Base-by-base conservation (phyloP, 2,888 invertebrate species). In the Mellilla xanthometata region DNA sequence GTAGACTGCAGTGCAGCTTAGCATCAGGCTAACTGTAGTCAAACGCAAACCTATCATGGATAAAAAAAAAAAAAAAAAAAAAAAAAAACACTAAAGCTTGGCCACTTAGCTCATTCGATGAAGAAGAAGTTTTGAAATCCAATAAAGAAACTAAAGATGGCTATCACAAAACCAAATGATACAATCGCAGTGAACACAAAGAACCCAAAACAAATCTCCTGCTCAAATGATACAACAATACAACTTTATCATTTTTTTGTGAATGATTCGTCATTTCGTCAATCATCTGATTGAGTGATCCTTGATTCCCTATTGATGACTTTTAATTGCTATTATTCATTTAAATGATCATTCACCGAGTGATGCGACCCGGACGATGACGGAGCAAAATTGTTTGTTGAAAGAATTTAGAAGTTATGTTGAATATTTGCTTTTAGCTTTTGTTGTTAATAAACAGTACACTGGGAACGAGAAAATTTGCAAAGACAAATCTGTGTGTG, bases 321-420 rank as follows among this genome's bases (percentile, higher is more conserved):
- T 65, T 70, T 64, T 74, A 72, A 76, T 76, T 74, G 69, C 65
- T 67, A 61, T 68, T 62, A 70, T 74, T 72, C 65, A 64, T 60
- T 60, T 62, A 31, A 39, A 39, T 39, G 24, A 30, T 27, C 24
- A n/a, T 30, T 36, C 29, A 39, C 24, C 63, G 61, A 70, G 67
- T 67, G 65, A 62, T 56, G 68, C 67, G 44, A 44, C 58, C 66
- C 71, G 54, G 51, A 58, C 40, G 39, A 56, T 72, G 70, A 68
- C n/a, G 42, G 64, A 63, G 62, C 62, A 49, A 34, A 28, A 23
- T 33, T 15, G 24, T 39, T 39, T 45, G 35, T 32, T 39, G n/a
- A 26, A 0, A 12, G 15, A 29, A 9, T 34, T 15, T 10, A 29
- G 19, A 19, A 35, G 7, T 31, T 28, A 13, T 35, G 22, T 27